Conservation (phyloP, 2,797 vertebrate genomes). For the Heliangelus exortis region DNA sequence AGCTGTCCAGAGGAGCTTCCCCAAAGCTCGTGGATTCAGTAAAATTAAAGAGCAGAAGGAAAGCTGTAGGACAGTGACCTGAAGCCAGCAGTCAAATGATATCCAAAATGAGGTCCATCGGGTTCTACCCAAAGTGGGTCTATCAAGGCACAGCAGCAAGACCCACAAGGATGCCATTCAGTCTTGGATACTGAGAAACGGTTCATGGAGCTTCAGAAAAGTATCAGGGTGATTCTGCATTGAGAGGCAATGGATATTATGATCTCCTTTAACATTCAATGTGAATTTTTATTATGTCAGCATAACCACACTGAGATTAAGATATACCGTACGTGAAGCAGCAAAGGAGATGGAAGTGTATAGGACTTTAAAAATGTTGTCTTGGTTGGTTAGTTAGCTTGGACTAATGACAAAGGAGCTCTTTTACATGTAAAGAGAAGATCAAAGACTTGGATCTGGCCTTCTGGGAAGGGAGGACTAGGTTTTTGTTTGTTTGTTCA, state of each 20-base stretch:
- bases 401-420: background rate
- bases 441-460: background rate
- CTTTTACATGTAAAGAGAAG: background rate
- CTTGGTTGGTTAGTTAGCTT: background rate
- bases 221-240: background rate
- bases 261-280: background rate
- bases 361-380: background rate
- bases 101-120: background rate
- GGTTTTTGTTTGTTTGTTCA: background rate
- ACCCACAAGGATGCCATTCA: background rate
- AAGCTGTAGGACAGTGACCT: background rate
- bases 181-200: background rate
- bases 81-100: background rate
- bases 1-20: background rate
- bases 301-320: background rate
- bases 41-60: background rate
- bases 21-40: background rate
- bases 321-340: background rate
- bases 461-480: background rate
- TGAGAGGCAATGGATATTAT: background rate
- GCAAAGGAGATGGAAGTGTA: background rate
- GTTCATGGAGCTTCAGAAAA: background rate
- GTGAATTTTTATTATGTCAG: background rate
- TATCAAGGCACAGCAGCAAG: background rate
- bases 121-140: background rate